A percentile compares a stretch with the other conserved stretches of the same genome.
Conservation (phyloP, 2,113 vertebrate species). For the Enhydra lutris region DNA sequence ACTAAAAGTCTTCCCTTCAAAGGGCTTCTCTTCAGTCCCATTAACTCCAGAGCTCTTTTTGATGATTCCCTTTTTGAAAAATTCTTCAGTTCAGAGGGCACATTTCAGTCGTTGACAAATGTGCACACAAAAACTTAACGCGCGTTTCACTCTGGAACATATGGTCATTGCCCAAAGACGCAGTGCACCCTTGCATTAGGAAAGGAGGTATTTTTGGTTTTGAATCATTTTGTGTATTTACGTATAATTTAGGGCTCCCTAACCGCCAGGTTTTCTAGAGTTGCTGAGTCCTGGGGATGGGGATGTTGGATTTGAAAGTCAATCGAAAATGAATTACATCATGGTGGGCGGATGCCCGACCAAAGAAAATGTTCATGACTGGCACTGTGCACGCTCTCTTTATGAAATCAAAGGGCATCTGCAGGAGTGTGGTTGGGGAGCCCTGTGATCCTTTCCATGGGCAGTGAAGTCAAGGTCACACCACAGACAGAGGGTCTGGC, state of each 20-base stretch:
- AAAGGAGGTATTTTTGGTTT: neutral
- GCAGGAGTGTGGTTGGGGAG: rapidly evolving
- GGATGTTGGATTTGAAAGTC: neutral
- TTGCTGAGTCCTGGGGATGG: neutral
- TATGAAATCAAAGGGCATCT: neutral
- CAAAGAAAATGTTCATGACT: neutral
- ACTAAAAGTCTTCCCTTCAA: neutral
- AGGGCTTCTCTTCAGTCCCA: neutral
- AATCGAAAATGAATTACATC: neutral
- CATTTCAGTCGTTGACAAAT: neutral
- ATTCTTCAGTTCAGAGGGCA: neutral
- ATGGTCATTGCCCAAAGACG: neutral
- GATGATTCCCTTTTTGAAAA: neutral
- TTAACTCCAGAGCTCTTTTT: neutral
- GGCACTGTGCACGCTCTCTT: rapidly evolving
- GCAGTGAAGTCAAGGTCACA: neutral
- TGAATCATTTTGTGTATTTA: neutral
- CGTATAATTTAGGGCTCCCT: neutral
- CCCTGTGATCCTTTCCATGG: neutral
- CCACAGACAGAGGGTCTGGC: neutral
- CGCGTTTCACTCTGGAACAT: rapidly evolving
- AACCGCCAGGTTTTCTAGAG: neutral
- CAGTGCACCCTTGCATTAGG: neutral
- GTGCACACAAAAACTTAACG: rapidly evolving
- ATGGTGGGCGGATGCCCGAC: rapidly evolving